phyloP scores from a whole-genome alignment of 2,888 invertebrate species.

The Gymnoscelis rufifasciata region DNA sequence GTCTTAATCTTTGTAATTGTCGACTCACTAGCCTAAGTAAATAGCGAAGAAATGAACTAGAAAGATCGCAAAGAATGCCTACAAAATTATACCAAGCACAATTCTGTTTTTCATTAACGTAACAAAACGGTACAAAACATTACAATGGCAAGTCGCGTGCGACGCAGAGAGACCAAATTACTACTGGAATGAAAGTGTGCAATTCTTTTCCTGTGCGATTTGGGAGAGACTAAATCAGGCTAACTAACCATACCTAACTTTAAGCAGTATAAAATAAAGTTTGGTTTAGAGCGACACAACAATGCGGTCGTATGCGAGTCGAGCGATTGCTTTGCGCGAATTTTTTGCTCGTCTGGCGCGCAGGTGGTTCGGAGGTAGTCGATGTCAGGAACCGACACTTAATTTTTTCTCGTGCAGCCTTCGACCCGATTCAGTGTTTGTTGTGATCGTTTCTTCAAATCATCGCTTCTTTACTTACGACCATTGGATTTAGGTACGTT shows the following conservation, averaged over 20 bases:
- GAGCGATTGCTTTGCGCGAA: slow-evolving; percentile 48
- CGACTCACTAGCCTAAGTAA: slow-evolving; percentile 3
- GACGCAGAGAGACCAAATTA: slow-evolving; percentile 32
- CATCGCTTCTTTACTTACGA: slow-evolving; percentile 34
- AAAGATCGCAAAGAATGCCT: slow-evolving; percentile 23
- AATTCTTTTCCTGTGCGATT: slow-evolving; percentile 46
- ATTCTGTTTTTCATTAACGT: slow-evolving; percentile 33
- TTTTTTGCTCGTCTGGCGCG: slow-evolving; percentile 67
- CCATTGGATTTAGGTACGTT: slow-evolving; percentile 17
- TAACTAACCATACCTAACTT: slow-evolving; percentile 8
- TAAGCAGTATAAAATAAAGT: slow-evolving; percentile 21
- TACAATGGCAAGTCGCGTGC: slow-evolving; percentile 34
- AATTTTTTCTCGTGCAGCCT: slow-evolving; percentile 52
- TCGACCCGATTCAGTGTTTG: slow-evolving; percentile 54
- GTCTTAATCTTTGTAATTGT: slow-evolving; percentile 5
- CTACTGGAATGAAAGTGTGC: slow-evolving; percentile 40
- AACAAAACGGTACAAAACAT: slow-evolving; percentile 32
- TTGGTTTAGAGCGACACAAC: slow-evolving; percentile 17
- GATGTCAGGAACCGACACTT: slow-evolving; percentile 40
- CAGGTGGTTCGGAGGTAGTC: slow-evolving; percentile 57
- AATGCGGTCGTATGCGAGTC: slow-evolving; percentile 27
- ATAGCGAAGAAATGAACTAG: slow-evolving; percentile 14
- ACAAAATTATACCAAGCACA: slow-evolving; percentile 24
- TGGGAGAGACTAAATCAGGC: slow-evolving; percentile 27
- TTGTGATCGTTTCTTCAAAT: slow-evolving; percentile 51